phyloP scores from a whole-genome alignment of 1,140 invertebrate species.

The Pygmarrhopalites habei region DNA sequence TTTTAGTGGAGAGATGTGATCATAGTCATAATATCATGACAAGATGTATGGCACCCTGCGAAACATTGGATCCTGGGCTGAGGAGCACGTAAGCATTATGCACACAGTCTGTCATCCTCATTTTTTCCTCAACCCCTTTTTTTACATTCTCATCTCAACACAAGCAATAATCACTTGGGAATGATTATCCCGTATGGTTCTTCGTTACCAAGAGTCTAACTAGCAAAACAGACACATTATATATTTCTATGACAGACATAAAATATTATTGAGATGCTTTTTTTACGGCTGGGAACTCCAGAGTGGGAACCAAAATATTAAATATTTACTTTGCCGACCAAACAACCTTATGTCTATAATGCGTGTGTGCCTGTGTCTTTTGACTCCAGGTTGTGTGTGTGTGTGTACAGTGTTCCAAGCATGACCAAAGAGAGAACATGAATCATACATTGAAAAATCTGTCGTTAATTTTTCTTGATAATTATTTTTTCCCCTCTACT shows the following conservation, averaged over 20 bases:
- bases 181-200: too few relatives aligned
- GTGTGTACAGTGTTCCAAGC: too few relatives aligned
- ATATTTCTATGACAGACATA: not conserved
- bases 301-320: not conserved
- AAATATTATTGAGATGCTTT: not conserved
- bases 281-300: not conserved
- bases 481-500: too few relatives aligned
- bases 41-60: constrained; percentile 13
- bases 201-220: not conserved
- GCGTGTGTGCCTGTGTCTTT: too few relatives aligned
- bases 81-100: not conserved
- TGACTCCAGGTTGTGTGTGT: too few relatives aligned
- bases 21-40: constrained; percentile 13
- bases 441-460: too few relatives aligned
- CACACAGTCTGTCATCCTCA: not conserved
- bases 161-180: constrained; percentile 5
- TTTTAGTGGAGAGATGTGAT: not conserved
- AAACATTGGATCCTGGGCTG: constrained; percentile 1
- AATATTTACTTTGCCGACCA: not conserved
- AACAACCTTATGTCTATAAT: too few relatives aligned
- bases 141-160: not conserved
- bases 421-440: too few relatives aligned
- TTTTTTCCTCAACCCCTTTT: not conserved
- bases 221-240: not conserved
- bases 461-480: too few relatives aligned